Evolutionary conservation across 2,797 vertebrate species (phyloP), one percentile per base, ranked within the genome.

Genomic region (Chiroxiphia lanceolata): DNA sequence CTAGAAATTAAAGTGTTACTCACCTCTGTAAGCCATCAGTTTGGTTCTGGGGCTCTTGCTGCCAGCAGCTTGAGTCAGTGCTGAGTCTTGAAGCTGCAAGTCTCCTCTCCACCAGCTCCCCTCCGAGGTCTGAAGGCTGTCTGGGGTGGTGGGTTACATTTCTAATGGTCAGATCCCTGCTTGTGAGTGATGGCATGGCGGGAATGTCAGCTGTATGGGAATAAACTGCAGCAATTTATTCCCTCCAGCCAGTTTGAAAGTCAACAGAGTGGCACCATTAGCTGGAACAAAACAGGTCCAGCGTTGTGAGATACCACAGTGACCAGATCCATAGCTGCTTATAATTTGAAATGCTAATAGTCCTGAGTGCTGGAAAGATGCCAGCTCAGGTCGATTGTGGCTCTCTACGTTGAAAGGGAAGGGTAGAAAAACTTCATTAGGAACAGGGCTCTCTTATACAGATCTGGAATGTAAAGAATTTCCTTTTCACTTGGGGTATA

Each of bases 171-270:
- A 78, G 27, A 96, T 96, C 93, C 68, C 87, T 90, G 74, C 83
- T 96, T 44, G 75, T 95, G 96, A 97, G 96, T 95, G 96, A 97
- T 94, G 95, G 91, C 94, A 96, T 90, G 95, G 96, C 60, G 89
- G 81, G 89, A 97, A 97, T 95, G 97, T 97, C 97, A 97, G 96
- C 97, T 97, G 96, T 72, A 91, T 97, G 85, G 88, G 88, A 89
- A 92, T 78, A 97, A 96, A 96, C 91, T 96, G 92, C 94, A 93
- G 83, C 77, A 92, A 96, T 95, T 96, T 65, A 53, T 93, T 90
- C 84, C 90, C 96, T 78, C 94, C 88, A 70, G 80, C 40, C 93
- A 85, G 59, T 50, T 92, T 44, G 81, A 82, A 89, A 93, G 80
- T 50, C 74, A 67, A 17, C 83, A 87, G 93, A 91, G 94, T 26